Evolutionary conservation across 2,888 invertebrate species (phyloP), one percentile per base, ranked within the genome.

Genomic region (Sesia bembeciformis): DNA sequence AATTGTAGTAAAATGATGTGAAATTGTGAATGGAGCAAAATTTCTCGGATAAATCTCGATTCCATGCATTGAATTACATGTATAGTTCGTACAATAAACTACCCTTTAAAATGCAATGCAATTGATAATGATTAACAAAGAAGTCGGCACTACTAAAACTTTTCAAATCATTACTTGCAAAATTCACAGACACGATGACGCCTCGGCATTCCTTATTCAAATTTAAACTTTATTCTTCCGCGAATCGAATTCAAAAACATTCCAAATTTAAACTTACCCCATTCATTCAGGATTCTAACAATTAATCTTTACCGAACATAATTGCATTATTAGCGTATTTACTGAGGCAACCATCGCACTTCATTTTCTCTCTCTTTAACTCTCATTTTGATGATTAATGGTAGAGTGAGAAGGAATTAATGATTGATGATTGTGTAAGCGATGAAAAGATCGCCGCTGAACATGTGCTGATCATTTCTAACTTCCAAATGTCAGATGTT

Each of bases 281-380:
- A 68, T 77, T 74, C 78, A 81, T 74, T 77, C 68, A 74, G 62
- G 62, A 68, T 70, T 80, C n/a, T 78, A 66, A 76, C 72, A 84
- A 87, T 87, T 85, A 80, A 87, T 87, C 87, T 78, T 84, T 46
- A 8, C 5, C 39, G n/a, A 59, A 57, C 57, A 61, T 77, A 83
- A 88, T 87, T 86, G 83, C 84, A 82, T 82, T 84, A 85, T 85
- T 84, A 82, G 75, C 61, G 71, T 83, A 82, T 87, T 86, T 85
- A 85, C 84, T 70, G 70, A 71, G 65, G 52, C 49, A 43, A 49
- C 40, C 71, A 68, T 78, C 72, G 75, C 81, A 82, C 77, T 85
- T 87, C 87, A 87, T 89, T 85, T 88, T 88, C 84, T 85, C 81
- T 87, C 84, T 81, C 83, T 88, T 87, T 86, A 88, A 87, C 84